Conservation (phyloP, 2,888 invertebrate species). For the Cheilosia urbana region DNA sequence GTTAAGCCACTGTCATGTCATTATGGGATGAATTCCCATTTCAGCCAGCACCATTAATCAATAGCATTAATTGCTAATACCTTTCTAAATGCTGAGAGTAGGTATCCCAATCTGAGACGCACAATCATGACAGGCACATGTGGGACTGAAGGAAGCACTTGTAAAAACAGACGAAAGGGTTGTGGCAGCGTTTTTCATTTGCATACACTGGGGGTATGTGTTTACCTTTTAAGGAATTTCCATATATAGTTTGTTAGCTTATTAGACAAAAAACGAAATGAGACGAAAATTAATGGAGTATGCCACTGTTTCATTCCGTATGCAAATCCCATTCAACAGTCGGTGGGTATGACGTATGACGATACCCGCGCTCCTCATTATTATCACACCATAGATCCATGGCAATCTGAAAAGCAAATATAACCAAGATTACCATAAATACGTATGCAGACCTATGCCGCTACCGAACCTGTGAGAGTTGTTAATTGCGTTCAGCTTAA, state of each 20-base stretch:
- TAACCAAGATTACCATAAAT: constrained; percentile 64
- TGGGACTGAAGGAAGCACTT: constrained; percentile 56
- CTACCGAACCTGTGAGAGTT: constrained; percentile 26
- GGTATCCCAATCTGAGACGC: constrained; percentile 38
- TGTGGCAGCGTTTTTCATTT: constrained; percentile 55
- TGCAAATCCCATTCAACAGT: constrained; percentile 50
- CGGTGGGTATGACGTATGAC: constrained; percentile 40
- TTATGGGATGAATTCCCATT: constrained; percentile 65
- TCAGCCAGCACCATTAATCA: constrained; percentile 66
- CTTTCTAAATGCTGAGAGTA: constrained; percentile 53
- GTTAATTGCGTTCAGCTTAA: constrained; percentile 70
- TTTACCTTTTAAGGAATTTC: constrained; percentile 56
- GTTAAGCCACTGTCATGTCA: constrained; percentile 74
- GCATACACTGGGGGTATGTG: constrained; percentile 40
- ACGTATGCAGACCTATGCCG: constrained; percentile 17
- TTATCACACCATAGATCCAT: constrained; percentile 52
- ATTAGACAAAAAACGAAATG: constrained; percentile 45
- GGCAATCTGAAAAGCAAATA: constrained; percentile 69
- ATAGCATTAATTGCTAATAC: constrained; percentile 74
- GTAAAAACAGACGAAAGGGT: constrained; percentile 47
- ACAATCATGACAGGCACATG: constrained; percentile 66
- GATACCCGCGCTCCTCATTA: constrained; percentile 40
- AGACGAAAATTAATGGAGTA: constrained; percentile 75
- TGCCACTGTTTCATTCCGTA: constrained; percentile 62
- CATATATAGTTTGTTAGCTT: constrained; percentile 45